Percentiles rank a stretch among this genome's conserved stretches.
Conservation (phyloP, 2,797 vertebrate species). For the Esox masquinongy region DNA sequence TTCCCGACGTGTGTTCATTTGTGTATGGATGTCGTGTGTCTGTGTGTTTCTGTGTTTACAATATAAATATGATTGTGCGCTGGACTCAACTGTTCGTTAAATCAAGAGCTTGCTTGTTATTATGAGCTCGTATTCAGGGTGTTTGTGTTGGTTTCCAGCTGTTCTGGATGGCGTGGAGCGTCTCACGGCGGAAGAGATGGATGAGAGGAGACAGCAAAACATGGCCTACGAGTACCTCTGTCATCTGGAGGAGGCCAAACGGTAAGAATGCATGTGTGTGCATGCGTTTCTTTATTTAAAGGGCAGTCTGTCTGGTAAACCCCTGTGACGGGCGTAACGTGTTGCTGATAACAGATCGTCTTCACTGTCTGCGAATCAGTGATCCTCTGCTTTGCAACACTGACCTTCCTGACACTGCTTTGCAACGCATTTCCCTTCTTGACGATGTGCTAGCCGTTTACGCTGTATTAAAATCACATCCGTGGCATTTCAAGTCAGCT, state of each 20-base stretch:
- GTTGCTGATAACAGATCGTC: neutral
- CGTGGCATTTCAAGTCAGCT: no score
- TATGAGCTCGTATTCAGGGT: neutral
- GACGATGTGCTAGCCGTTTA: no score
- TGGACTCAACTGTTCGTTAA: neutral
- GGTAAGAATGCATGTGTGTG: constrained; percentile 68
- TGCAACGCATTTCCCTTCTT: no score
- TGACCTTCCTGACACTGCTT: no score
- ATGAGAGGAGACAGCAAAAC: constrained; percentile 92
- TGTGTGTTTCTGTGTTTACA: constrained; percentile 3
- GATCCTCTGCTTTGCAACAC: no score
- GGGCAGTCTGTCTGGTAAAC: neutral
- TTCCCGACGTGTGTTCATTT: neutral
- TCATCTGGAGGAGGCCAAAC: constrained; percentile 96
- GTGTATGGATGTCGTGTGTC: neutral
- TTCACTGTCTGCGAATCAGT: neutral
- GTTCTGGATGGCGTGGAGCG: constrained; percentile 97
- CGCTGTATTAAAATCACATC: no score
- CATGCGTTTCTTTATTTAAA: neutral
- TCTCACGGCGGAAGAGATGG: constrained; percentile 99
- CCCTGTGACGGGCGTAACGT: neutral
- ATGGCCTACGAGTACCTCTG: constrained; percentile 98
- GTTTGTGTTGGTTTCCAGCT: constrained; percentile 68
- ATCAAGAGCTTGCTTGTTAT: neutral
- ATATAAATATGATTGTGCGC: neutral